Evolutionary conservation across 2,797 vertebrate genomes (phyloP).

Genomic region (Paratrypauchen microcephalus): DNA sequence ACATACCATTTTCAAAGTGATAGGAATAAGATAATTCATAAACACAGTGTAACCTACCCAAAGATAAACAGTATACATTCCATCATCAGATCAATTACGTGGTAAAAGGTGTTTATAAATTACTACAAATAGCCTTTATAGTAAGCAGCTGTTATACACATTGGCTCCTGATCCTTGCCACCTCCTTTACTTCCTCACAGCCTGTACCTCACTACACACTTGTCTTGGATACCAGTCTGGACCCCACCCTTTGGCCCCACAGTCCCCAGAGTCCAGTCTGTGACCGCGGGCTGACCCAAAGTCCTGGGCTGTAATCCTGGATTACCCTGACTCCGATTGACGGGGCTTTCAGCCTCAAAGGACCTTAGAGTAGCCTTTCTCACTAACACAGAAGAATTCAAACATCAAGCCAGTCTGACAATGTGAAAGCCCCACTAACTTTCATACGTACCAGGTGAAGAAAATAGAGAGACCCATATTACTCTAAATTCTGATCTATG

Average conservation of each 20-base stretch:
- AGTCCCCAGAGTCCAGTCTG: constrained; percentile 44
- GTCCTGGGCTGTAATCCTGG: constrained; percentile 70
- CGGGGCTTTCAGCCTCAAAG: constrained; percentile 38
- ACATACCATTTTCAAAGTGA: background rate
- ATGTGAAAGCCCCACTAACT: constrained; percentile 4
- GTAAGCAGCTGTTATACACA: background rate
- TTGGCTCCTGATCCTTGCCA: constrained; percentile 6
- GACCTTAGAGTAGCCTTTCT: constrained; percentile 33
- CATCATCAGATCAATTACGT: background rate
- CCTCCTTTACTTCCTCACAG: constrained; percentile 10
- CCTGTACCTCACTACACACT: constrained; percentile 29
- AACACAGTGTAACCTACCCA: background rate
- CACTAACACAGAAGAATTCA: constrained; percentile 22
- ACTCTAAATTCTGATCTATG: too few species aligned
- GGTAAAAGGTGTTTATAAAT: constrained; percentile 10
- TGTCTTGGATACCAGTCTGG: constrained; percentile 21
- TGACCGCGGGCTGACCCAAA: constrained; percentile 64
- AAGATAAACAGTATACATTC: constrained; percentile 1
- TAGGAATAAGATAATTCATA: background rate
- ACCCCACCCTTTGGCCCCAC: constrained; percentile 37
- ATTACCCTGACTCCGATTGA: constrained; percentile 63
- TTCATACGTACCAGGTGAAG: background rate
- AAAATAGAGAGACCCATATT: background rate
- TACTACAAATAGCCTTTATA: constrained; percentile 5
- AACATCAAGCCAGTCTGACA: constrained; percentile 21